Percentiles rank a stretch among this genome's conserved stretches.
Evolutionary conservation across 1,140 invertebrate genomes (phyloP).

Genomic region (Pararge aegeria): DNA sequence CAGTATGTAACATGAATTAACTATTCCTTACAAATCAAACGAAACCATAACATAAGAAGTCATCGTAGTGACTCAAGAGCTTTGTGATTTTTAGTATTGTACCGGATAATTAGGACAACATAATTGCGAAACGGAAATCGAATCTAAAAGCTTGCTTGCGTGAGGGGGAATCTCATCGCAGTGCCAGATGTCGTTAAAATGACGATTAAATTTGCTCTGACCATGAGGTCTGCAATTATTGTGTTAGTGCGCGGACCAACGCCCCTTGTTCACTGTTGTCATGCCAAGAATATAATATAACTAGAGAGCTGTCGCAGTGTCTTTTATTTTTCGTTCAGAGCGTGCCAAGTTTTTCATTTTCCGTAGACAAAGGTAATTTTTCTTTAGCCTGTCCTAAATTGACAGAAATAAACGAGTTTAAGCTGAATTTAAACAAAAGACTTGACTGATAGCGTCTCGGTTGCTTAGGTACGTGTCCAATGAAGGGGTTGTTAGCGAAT

Average conservation of each 20-base stretch:
- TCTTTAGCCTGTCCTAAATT: conserved; percentile 23
- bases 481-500: background rate
- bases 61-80: no score
- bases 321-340: conserved; percentile 5
- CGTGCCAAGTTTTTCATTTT: conserved; percentile 25
- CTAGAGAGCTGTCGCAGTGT: background rate
- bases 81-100: no score
- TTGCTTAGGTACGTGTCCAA: background rate
- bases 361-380: conserved; percentile 27
- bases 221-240: conserved; percentile 19
- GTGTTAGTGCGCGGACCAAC: conserved; percentile 17
- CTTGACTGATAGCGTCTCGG: background rate
- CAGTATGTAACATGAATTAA: no score
- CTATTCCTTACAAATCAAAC: no score
- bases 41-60: no score
- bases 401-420: conserved; percentile 24
- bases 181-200: background rate
- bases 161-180: background rate
- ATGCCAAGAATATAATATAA: conserved; percentile 22
- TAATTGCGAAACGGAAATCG: background rate
- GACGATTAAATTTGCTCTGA: conserved; percentile 1
- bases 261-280: conserved; percentile 20
- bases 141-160: background rate
- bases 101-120: no score
- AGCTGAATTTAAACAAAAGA: conserved; percentile 12